Conservation (phyloP, 2,113 vertebrate species). For the Pomatorhinus ruficollis region DNA sequence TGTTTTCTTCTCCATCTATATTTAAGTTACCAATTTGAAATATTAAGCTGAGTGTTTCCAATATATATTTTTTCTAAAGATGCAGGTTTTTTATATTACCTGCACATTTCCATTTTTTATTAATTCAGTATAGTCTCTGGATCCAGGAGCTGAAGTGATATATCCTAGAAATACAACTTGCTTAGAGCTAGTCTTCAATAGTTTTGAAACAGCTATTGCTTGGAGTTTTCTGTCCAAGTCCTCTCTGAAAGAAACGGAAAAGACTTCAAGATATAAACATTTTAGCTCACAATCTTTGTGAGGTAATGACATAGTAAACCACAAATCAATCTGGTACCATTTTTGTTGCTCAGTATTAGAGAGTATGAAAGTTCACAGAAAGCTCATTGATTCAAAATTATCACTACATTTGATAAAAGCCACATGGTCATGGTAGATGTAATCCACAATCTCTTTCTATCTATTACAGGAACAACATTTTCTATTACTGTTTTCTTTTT, state of each 20-base stretch:
- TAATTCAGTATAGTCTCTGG: slow-evolving; percentile 76
- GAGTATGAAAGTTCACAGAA: neutral
- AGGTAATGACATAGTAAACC: neutral
- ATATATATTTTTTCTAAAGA: neutral
- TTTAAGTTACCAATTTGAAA: neutral
- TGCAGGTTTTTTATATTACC: slow-evolving; percentile 38
- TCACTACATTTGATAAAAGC: neutral
- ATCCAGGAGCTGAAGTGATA: slow-evolving; percentile 76
- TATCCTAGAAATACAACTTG: slow-evolving; percentile 77
- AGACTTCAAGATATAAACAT: neutral
- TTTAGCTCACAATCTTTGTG: neutral
- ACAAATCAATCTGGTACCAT: neutral
- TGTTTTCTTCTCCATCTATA: neutral
- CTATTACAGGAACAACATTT: neutral
- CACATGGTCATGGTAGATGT: neutral
- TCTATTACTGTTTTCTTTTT: neutral
- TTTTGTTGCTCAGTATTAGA: neutral
- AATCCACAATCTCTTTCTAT: neutral
- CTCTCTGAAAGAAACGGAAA: slow-evolving; percentile 67
- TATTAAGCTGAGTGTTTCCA: neutral
- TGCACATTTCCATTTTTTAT: slow-evolving; percentile 71
- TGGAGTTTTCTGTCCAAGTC: slow-evolving; percentile 79
- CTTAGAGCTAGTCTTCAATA: slow-evolving; percentile 68
- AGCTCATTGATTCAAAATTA: neutral
- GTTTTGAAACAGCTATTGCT: slow-evolving; percentile 72